A percentile compares a stretch with the other conserved stretches of the same genome.
Conservation (phyloP, 2,888 invertebrate species). For the Caenorhabditis japonica region DNA sequence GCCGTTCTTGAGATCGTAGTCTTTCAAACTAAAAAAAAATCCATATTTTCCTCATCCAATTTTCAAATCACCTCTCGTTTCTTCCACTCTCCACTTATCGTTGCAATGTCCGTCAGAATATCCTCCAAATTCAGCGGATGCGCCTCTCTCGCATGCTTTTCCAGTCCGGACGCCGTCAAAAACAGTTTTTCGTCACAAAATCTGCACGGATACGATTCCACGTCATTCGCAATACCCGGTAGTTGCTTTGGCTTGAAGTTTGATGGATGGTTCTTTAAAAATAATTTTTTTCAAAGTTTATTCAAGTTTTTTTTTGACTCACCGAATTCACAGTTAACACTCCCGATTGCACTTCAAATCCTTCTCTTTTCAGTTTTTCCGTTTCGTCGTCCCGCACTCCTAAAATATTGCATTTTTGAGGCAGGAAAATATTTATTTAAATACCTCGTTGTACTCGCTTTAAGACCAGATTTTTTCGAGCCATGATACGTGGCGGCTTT, state of each 20-base stretch:
- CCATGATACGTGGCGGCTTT: constrained; percentile 43
- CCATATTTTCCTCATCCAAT: constrained; percentile 4
- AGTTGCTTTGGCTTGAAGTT: constrained; percentile 31
- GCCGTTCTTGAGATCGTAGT: constrained; percentile 36
- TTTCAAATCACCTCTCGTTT: constrained; percentile 49
- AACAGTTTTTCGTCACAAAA: constrained; percentile 68
- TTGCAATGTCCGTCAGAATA: constrained; percentile 54
- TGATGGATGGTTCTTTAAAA: constrained; percentile 11
- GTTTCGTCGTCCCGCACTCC: constrained; percentile 29
- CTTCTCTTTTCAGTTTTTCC: constrained; percentile 27
- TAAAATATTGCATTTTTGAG: not conserved
- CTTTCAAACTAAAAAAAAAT: constrained; percentile 39
- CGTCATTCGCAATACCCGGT: constrained; percentile 69
- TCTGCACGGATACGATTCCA: constrained; percentile 72
- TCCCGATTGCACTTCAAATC: constrained; percentile 41
- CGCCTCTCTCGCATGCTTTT: constrained; percentile 61
- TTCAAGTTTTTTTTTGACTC: not conserved
- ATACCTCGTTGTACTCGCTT: constrained; percentile 23
- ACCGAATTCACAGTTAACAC: constrained; percentile 36
- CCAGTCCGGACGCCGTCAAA: constrained; percentile 66
- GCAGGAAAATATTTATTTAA: not conserved
- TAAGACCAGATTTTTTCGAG: constrained; percentile 23
- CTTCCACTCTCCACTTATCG: constrained; percentile 66
- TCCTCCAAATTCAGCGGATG: constrained; percentile 60
- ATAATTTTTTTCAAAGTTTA: not conserved